These are phyloP conservation scores for Pteruthius melanotis DNA, from an alignment of 2,113 vertebrate species.

Conservation along the genomic window DNA sequence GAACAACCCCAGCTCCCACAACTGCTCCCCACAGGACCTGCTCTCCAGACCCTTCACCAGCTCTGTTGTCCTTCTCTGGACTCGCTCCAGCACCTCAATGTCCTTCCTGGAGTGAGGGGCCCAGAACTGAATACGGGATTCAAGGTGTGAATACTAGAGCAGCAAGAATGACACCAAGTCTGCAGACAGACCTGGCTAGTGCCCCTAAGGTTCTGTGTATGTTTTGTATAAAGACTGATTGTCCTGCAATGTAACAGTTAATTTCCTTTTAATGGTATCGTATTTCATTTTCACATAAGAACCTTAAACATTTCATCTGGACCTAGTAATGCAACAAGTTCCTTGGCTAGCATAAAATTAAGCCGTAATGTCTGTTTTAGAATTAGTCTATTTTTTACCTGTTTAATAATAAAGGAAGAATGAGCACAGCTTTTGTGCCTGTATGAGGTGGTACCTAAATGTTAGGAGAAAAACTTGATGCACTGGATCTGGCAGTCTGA, in stretches of 20 bases:
- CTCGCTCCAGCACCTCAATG: not conserved
- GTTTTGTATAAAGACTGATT: not conserved
- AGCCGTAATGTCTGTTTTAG: not conserved
- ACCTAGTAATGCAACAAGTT: not conserved
- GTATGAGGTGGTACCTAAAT: not conserved
- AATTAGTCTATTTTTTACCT: not conserved
- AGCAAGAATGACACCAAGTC: not conserved
- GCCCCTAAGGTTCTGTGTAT: not conserved
- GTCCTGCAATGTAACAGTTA: not conserved
- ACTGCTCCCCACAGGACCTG: not conserved
- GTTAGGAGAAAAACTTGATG: not conserved
- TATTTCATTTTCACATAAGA: not conserved
- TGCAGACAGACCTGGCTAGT: not conserved
- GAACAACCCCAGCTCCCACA: not conserved
- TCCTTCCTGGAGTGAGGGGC: not conserved
- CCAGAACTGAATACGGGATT: not conserved
- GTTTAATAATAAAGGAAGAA: not conserved
- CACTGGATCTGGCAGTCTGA: not conserved
- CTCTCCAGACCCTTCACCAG: not conserved
- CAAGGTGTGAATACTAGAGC: not conserved
- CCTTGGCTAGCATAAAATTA: not conserved
- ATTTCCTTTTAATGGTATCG: rapidly evolving
- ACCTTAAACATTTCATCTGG: not conserved
- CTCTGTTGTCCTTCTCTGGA: not conserved
- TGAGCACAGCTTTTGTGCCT: not conserved